Conservation (phyloP, 2,888 invertebrate genomes). For the Ennomos fuscantarius region DNA sequence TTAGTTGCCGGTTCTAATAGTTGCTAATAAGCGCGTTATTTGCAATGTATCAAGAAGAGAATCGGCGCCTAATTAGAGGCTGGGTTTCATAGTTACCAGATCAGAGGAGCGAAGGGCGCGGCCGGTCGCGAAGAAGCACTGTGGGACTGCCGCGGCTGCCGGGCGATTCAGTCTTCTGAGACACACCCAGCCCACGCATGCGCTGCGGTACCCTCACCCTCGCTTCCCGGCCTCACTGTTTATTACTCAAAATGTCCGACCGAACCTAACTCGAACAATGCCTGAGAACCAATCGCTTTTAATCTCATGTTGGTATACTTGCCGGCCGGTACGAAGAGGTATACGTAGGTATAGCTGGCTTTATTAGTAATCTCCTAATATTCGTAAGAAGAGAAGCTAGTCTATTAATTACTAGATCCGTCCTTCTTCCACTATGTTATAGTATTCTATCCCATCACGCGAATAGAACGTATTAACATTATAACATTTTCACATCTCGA, state of each 20-base stretch:
- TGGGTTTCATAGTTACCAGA: slow-evolving; percentile 38
- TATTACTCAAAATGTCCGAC: slow-evolving; percentile 38
- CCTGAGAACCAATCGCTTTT: slow-evolving; percentile 14
- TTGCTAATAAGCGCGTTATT: slow-evolving; percentile 31
- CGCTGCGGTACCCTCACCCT: slow-evolving; percentile 53
- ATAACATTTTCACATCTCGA: not conserved
- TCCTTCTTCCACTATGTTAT: too few relatives aligned
- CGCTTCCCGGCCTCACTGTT: slow-evolving; percentile 46
- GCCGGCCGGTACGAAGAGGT: too few relatives aligned
- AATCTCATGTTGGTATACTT: too few relatives aligned
- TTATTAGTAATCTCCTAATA: too few relatives aligned
- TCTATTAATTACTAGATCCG: too few relatives aligned
- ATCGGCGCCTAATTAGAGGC: not conserved
- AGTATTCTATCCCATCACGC: not conserved
- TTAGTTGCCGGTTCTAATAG: slow-evolving; percentile 13
- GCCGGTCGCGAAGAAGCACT: slow-evolving; percentile 54
- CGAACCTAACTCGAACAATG: slow-evolving; percentile 45
- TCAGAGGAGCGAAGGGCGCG: slow-evolving; percentile 39
- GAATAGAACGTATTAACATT: too few relatives aligned
- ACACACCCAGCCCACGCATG: slow-evolving; percentile 82
- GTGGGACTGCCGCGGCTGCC: slow-evolving; percentile 70
- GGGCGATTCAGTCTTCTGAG: slow-evolving; percentile 49
- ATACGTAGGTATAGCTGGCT: too few relatives aligned
- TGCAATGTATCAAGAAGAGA: slow-evolving; percentile 10
- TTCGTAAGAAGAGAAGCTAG: too few relatives aligned